These are phyloP conservation scores for Hycleus phaleratus DNA, from an alignment of 1,140 invertebrate genomes.

Conservation along the genomic window DNA sequence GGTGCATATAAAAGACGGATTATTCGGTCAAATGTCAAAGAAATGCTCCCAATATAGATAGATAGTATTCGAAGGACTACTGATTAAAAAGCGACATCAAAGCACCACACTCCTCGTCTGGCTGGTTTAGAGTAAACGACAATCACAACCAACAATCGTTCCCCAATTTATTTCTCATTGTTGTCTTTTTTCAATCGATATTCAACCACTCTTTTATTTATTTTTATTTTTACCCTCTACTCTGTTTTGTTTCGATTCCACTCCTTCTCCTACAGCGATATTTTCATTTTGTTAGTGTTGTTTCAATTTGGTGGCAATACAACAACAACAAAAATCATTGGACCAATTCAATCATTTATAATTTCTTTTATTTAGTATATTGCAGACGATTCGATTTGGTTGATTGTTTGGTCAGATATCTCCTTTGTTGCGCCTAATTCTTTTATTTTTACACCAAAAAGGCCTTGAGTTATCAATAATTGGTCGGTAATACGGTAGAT, in stretches of 20 bases:
- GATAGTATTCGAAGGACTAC: slow-evolving; percentile 25
- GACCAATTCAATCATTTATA: neutral
- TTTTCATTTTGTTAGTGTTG: slow-evolving; percentile 26
- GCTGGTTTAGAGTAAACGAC: slow-evolving; percentile 33
- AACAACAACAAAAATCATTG: too few relatives aligned
- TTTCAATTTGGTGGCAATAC: slow-evolving; percentile 27
- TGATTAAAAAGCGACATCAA: slow-evolving; percentile 42
- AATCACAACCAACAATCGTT: slow-evolving; percentile 38
- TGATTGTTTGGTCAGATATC: slow-evolving; percentile 20
- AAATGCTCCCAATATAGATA: slow-evolving; percentile 23
- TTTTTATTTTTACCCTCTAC: slow-evolving; percentile 8
- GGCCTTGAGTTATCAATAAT: slow-evolving; percentile 29
- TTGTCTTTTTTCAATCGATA: slow-evolving; percentile 41
- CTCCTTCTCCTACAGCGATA: too few relatives aligned
- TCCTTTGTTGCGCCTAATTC: slow-evolving; percentile 26
- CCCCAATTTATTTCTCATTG: slow-evolving; percentile 38
- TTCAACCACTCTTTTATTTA: slow-evolving; percentile 26
- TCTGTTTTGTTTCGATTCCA: too few relatives aligned
- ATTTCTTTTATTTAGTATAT: too few relatives aligned
- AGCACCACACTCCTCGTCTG: slow-evolving; percentile 21
- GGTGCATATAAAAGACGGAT: slow-evolving; percentile 33
- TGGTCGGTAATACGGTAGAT: slow-evolving; percentile 19
- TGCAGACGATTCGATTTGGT: slow-evolving; percentile 9
- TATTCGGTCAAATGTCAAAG: slow-evolving; percentile 41
- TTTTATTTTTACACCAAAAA: slow-evolving; percentile 30